Base-by-base conservation (phyloP, 2,888 invertebrate species). In the Dendrolimus houi region DNA sequence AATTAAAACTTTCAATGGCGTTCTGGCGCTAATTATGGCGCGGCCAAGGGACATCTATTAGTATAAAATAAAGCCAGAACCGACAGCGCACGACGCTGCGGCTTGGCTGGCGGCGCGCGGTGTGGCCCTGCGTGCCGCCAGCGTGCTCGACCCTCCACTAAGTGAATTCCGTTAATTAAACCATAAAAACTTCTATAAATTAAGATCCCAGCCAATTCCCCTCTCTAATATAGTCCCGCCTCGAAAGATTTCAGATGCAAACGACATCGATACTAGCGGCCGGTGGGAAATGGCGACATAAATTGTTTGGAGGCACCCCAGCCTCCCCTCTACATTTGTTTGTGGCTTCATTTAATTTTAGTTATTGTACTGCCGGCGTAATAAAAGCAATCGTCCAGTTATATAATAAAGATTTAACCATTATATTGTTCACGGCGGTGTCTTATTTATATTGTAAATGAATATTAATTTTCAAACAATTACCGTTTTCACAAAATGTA, bases 161-260 rank as follows among this genome's bases (percentile, higher is more conserved):
- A 91, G 91, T 91, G 91, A 91, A 91, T 91, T 91, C 89, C 85
- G 90, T 91, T 91, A 91, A 91, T 91, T 91, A 91, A 91, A 91
- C 91, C 91, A 90, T 91, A 91, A 91, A 91, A 91, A 91, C 85
- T 91, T 90, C 91, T 83, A 91, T 91, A 91, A 91, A 91, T 91
- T 90, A 91, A 91, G 88, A 90, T 89, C 86, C 83, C 83, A 84
- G 87, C 87, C 91, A 81, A 87, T 91, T 89, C 87, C 87, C 89
- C 87, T 79, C 81, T 81, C 77, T 87, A 87, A 87, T 88, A 88
- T 79, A 85, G 84, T 80, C 81, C 73, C 73, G 74, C 72, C 77
- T 83, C 75, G 77, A 81, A 86, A 87, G 85, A 86, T 84, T 87
- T 87, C 81, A 84, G 87, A 87, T 88, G 90, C 89, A 90, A 90